Base-by-base conservation (phyloP, 2,888 invertebrate species). In the Scrobipalpa costella region DNA sequence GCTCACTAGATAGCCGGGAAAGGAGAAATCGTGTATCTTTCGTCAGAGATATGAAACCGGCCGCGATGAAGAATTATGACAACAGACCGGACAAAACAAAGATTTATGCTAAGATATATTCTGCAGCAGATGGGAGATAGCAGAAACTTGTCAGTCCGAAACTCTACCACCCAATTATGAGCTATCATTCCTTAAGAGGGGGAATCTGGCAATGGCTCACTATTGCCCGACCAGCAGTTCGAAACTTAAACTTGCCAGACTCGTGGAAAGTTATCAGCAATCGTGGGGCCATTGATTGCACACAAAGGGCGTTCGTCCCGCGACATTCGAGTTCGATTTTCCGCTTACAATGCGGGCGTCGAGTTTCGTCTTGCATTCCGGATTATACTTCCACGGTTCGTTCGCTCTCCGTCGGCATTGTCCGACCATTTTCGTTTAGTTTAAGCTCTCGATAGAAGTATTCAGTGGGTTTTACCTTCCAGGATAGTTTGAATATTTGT, bases 311-410 rank as follows among this genome's bases (percentile, higher is more conserved):
- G 78, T 86, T 83, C 84, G 83, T 83, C 81, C 84, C 79, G 85
- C 85, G 85, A 87, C 85, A 86, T 85, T 85, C 79, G 76, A 84
- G 84, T 86, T 84, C 83, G 84, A 88, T 90, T 90, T 89, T 86
- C 84, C 79, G 78, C 82, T 85, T 79, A 86, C 89, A 90, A 88
- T 86, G 79, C 82, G 78, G 78, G 77, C 79, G 80, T 77, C 83
- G 83, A 86, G 87, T 88, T 86, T 85, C 83, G 83, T 83, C 84
- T 85, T 84, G 84, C 86, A 86, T 85, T 84, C 76, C 72, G 79
- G 82, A 87, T 87, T 84, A 85, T 84, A 80, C 75, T 77, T 78
- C 77, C 74, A 81, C 80, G 82, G 79, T 79, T 83, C 80, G 75
- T 82, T 85, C 80, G 77, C 74, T 80, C 76, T 76, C 66, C 73